A percentile compares a stretch with the other conserved stretches of the same genome.
Conservation (phyloP, 2,113 vertebrate species). For the Corythaixoides concolor region DNA sequence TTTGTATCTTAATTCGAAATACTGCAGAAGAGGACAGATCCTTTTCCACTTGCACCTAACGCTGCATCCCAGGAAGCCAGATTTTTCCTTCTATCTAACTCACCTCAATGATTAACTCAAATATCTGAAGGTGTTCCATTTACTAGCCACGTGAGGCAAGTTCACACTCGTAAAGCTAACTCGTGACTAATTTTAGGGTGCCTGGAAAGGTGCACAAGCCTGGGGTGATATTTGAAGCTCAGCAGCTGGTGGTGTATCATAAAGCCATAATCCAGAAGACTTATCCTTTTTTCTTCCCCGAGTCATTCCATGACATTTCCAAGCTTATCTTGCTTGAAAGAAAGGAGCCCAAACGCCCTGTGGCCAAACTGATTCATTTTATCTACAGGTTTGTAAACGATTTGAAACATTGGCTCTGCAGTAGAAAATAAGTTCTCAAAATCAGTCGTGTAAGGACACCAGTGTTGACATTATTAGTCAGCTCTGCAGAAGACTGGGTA, state of each 20-base stretch:
- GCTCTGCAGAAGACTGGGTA: background rate
- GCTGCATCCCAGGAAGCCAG: background rate
- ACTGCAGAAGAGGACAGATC: background rate
- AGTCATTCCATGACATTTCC: background rate
- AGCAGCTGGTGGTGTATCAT: background rate
- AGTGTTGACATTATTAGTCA: background rate
- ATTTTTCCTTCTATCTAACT: background rate
- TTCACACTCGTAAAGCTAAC: background rate
- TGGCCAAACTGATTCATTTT: background rate
- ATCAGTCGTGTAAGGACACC: background rate
- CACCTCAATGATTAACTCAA: background rate
- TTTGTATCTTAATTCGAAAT: background rate
- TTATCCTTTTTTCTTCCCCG: background rate
- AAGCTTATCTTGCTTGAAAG: background rate
- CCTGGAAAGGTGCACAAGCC: background rate
- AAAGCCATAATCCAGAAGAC: background rate
- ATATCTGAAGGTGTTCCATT: background rate
- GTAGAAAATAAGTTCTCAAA: conserved; percentile 38
- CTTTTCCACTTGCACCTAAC: background rate
- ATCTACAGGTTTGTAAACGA: conserved; percentile 28
- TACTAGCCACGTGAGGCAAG: background rate
- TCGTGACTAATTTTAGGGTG: background rate
- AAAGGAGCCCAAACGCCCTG: background rate
- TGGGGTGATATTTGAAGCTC: background rate
- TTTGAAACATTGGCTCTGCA: background rate